Percentiles rank a stretch among this genome's conserved stretches.
These are phyloP conservation scores for Conchocele bisecta DNA, from an alignment of 2,888 invertebrate species.

Conservation along the genomic window DNA sequence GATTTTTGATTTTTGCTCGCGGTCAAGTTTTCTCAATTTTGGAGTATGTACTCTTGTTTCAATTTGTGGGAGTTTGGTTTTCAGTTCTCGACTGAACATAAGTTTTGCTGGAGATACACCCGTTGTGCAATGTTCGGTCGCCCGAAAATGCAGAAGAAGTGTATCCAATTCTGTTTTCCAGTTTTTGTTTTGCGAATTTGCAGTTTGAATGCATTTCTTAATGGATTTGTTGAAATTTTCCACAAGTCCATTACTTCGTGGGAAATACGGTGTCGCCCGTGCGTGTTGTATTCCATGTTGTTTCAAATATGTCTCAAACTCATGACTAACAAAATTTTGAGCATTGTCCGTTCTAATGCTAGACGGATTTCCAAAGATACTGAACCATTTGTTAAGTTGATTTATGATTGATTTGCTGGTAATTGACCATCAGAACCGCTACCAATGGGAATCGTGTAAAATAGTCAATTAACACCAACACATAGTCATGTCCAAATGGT, in stretches of 20 bases:
- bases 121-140: conserved; percentile 14
- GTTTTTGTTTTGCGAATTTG: conserved; percentile 23
- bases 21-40: not conserved
- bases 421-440: conserved; percentile 9
- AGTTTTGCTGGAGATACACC: conserved; percentile 1
- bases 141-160: conserved; percentile 6
- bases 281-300: conserved; percentile 31
- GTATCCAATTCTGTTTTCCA: conserved; percentile 16
- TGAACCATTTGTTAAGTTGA: conserved; percentile 23
- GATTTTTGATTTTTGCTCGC: conserved; percentile 6
- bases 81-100: conserved; percentile 10
- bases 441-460: conserved; percentile 32
- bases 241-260: conserved; percentile 38
- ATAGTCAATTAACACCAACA: conserved; percentile 21
- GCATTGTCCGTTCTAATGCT: conserved; percentile 41
- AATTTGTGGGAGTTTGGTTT: conserved; percentile 12
- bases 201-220: conserved; percentile 23
- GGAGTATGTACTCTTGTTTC: not conserved
- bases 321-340: conserved; percentile 28
- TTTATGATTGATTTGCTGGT: conserved; percentile 12
- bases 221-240: conserved; percentile 45
- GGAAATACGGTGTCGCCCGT: conserved; percentile 36
- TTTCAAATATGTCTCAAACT: conserved; percentile 22
- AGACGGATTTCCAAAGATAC: conserved; percentile 8
- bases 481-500: conserved; percentile 20